Percentiles rank a stretch among this genome's conserved stretches.
Conservation (phyloP, 2,888 invertebrate genomes). For the Trisateles emortualis region DNA sequence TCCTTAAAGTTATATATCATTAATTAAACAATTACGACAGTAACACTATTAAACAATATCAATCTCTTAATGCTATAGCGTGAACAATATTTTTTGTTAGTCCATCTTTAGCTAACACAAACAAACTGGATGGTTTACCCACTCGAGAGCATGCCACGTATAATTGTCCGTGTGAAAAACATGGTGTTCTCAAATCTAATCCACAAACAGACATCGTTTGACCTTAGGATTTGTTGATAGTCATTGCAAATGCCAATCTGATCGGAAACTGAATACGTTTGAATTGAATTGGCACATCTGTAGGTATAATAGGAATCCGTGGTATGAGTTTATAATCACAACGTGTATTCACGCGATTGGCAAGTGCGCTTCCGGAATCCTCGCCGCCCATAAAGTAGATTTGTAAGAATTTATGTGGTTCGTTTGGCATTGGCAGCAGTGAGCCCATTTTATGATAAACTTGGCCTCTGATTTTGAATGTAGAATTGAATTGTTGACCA, state of each 20-base stretch:
- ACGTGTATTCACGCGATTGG: constrained; percentile 47
- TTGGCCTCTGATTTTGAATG: constrained; percentile 36
- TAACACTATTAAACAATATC: too few species aligned
- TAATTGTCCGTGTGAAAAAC: too few species aligned
- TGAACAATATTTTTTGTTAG: too few species aligned
- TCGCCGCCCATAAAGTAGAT: constrained; percentile 31
- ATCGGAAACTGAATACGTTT: constrained; percentile 33
- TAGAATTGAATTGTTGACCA: constrained; percentile 25
- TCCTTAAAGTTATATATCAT: too few species aligned
- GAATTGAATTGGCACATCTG: constrained; percentile 24
- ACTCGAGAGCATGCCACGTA: too few species aligned
- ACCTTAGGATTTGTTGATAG: constrained; percentile 10
- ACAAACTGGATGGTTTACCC: too few species aligned
- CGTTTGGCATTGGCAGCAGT: constrained; percentile 37
- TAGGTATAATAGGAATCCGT: constrained; percentile 17
- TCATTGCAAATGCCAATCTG: too few species aligned
- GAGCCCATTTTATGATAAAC: constrained; percentile 40
- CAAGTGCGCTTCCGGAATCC: neutral
- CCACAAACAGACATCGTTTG: constrained; percentile 12
- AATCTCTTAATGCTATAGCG: too few species aligned
- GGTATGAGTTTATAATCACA: neutral
- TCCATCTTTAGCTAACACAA: too few species aligned
- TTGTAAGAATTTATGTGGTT: constrained; percentile 30
- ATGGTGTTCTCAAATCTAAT: too few species aligned
- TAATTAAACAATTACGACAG: too few species aligned